Base-by-base conservation (phyloP, 2,113 vertebrate species). In the Turnix velox region DNA sequence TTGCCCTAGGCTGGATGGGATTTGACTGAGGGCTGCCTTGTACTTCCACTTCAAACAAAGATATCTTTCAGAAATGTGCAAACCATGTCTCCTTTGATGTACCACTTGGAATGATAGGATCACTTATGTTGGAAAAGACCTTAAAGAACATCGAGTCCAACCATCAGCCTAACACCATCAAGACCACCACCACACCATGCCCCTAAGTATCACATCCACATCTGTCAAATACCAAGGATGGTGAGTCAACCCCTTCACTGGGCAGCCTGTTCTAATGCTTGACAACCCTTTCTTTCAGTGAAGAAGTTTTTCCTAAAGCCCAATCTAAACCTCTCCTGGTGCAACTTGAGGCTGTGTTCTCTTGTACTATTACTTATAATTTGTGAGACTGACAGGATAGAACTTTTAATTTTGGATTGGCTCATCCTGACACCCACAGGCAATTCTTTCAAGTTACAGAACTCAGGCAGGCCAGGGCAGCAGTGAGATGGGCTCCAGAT, bases 381-480 rank as follows among this genome's bases (percentile, higher is more conserved):
- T 49, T 42, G 45, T 6, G 31, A 67, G 37, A 46, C 7, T 7
- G 5, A 37, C 9, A 37, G 16, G 35, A 31, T 24, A 68, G 24
- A 18, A 40, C 7, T 78, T 54, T 8, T 3, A 42, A 11, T 48
- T 83, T 83, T 67, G 72, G n/a, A 66, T 17, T 2, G 0, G 7
- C 7, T 86, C 10, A 18, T 61, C n/a, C 33, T 35, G 62, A 19
- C 8, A 1, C 1, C 7, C 2, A 2, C 40, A 22, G 7, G 52
- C 46, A 78, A 1, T 45, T 82, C 40, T 59, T 85, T 40, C 43
- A 49, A 68, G 69, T 16, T 55, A 43, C 58, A 72, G 63, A 37
- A 52, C 51, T 62, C 55, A 45, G 43, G 39, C 1, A 67, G 48
- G 24, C 18, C 62, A 62, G 30, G 80, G 58, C 51, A 80, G 68